Evolutionary conservation across 2,113 vertebrate species (phyloP), one percentile per base, ranked within the genome.

Genomic region (Dipodomys spectabilis): DNA sequence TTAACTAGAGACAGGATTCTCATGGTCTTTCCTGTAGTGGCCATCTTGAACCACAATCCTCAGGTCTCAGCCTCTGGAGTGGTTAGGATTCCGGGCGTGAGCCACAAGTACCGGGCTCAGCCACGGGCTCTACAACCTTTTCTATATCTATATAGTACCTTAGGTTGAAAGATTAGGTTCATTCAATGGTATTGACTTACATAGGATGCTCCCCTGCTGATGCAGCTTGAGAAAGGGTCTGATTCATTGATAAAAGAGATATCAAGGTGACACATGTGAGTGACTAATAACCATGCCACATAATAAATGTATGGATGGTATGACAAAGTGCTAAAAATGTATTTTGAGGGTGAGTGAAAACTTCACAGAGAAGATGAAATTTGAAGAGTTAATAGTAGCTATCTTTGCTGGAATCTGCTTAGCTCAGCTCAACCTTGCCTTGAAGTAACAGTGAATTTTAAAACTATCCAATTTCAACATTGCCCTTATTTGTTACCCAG

Each of bases 181-280:
- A 57, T 62, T 90, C 44, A 18, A 9, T 44, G 32, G 10, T 9
- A 32, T 19, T 12, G 18, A 20, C 6, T 6, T 73, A 13, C 5
- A 0, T 7, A 74, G 32, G 49, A 45, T 25, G 8, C 8, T 4
- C 0, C n/a, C 10, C 7, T 68, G 25, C 13, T 35, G 35, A 80
- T 22, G 16, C 6, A 18, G 15, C 7, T 25, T 28, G 18, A 71
- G 77, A 10, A n/a, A 88, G 28, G 22, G n/a, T 27, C 28, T 88
- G 71, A 28, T 12, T 64, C 28, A 57, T 53, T 8, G n/a, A 84
- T 25, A 45, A 64, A 73, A 22, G 69, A 18, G 16, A 45, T 5
- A 0, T 64, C 15, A 49, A 27, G 4, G 4, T 68, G 39, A 87
- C n/a, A 89, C n/a, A 12, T 10, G 49, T 9, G 65, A 74, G 75